Percentiles rank a stretch among this genome's conserved stretches.
Evolutionary conservation across 2,797 vertebrate species (phyloP).

Genomic region (Coregonus sp.): DNA sequence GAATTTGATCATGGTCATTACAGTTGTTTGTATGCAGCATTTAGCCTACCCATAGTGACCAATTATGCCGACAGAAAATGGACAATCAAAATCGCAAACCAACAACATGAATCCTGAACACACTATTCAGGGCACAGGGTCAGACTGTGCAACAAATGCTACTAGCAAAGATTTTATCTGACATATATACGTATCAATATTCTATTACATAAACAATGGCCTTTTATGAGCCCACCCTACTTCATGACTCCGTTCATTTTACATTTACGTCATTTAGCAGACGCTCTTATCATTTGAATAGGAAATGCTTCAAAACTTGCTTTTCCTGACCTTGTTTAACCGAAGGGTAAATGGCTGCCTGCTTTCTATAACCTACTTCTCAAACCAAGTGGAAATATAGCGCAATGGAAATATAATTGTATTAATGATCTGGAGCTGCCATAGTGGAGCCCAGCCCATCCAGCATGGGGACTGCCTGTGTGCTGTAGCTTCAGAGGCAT

Average conservation of each 20-base stretch:
- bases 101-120: neutral
- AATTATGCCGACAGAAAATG: neutral
- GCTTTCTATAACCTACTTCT: constrained; percentile 31
- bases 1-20: neutral
- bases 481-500: constrained; percentile 3
- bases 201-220: neutral
- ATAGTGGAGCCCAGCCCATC: constrained; percentile 15
- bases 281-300: neutral
- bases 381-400: constrained; percentile 24
- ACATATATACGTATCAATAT: neutral
- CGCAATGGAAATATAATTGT: constrained; percentile 55
- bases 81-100: constrained; percentile 1
- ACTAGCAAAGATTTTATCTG: neutral
- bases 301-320: neutral
- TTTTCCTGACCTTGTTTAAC: neutral
- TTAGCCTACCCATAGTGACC: neutral
- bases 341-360: constrained; percentile 15
- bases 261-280: no score
- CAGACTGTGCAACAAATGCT: neutral
- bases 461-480: neutral
- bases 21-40: neutral
- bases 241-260: neutral
- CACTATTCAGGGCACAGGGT: neutral
- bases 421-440: constrained; percentile 40
- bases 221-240: neutral